Conservation (phyloP, 2,113 vertebrate genomes). For the Buteo buteo region DNA sequence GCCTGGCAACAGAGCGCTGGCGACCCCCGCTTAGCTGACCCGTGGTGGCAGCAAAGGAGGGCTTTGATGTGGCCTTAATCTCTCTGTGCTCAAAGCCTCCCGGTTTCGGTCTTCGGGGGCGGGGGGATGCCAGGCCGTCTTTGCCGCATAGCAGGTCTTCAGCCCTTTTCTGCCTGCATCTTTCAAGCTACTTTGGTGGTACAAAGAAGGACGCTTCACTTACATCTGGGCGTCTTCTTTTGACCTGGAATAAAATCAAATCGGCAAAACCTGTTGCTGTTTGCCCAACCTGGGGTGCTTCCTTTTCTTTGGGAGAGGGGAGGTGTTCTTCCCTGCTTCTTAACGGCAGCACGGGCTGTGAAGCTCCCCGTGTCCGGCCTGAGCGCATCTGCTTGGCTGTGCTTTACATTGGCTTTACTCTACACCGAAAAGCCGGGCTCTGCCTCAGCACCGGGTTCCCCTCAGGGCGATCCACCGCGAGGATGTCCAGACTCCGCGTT, state of each 20-base stretch:
- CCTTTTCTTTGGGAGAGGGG: no score
- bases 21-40: not conserved
- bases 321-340: not conserved
- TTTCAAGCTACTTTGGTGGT: not conserved
- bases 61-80: not conserved
- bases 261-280: not conserved
- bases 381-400: fast-evolving
- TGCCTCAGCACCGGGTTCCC: fast-evolving
- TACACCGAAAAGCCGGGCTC: fast-evolving
- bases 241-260: not conserved
- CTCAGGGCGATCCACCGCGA: fast-evolving
- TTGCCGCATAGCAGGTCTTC: fast-evolving
- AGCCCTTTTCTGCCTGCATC: not conserved
- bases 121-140: fast-evolving
- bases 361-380: fast-evolving
- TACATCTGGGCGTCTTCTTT: fast-evolving
- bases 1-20: not conserved
- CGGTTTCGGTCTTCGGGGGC: fast-evolving
- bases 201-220: fast-evolving
- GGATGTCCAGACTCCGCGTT: fast-evolving
- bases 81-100: not conserved
- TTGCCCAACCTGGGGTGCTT: not conserved
- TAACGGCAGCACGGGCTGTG: fast-evolving
- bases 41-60: fast-evolving
- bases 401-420: not conserved